Evolutionary conservation across 2,113 vertebrate genomes (phyloP).

Genomic region (Chlamydotis undulata): DNA sequence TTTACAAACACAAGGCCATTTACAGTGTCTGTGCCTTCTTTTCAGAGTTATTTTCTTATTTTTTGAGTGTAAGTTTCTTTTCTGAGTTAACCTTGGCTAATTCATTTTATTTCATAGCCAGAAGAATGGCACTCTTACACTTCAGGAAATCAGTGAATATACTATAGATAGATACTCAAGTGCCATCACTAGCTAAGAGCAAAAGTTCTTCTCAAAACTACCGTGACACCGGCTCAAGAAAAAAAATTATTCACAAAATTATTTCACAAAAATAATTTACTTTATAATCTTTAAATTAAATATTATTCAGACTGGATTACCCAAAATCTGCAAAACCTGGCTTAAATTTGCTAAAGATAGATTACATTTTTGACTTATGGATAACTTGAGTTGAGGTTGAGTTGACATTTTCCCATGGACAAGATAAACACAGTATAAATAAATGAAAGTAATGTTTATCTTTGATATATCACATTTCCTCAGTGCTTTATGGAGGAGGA

Average conservation of each 20-base stretch:
- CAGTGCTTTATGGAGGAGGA: not conserved
- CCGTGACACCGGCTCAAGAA: not conserved
- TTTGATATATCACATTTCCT: not conserved
- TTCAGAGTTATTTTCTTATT: not conserved
- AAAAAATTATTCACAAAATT: not conserved
- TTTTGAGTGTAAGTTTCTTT: not conserved
- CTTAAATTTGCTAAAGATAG: not conserved
- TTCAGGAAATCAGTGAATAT: not conserved
- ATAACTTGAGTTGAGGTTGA: not conserved
- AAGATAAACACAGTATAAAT: not conserved
- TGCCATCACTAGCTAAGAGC: not conserved
- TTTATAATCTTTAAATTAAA: not conserved
- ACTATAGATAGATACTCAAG: not conserved
- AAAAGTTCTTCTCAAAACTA: not conserved
- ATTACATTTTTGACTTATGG: not conserved
- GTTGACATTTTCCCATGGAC: not conserved
- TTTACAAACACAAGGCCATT: not conserved
- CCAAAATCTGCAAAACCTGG: not conserved
- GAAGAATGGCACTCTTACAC: not conserved
- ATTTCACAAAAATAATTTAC: not conserved
- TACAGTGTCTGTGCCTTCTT: not conserved
- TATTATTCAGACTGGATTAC: not conserved
- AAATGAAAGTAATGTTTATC: not conserved
- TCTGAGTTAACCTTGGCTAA: not conserved
- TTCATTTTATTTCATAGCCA: not conserved